These are phyloP conservation scores for Drosophila lini DNA, from an alignment of 1,140 invertebrate species.

Conservation along the genomic window DNA sequence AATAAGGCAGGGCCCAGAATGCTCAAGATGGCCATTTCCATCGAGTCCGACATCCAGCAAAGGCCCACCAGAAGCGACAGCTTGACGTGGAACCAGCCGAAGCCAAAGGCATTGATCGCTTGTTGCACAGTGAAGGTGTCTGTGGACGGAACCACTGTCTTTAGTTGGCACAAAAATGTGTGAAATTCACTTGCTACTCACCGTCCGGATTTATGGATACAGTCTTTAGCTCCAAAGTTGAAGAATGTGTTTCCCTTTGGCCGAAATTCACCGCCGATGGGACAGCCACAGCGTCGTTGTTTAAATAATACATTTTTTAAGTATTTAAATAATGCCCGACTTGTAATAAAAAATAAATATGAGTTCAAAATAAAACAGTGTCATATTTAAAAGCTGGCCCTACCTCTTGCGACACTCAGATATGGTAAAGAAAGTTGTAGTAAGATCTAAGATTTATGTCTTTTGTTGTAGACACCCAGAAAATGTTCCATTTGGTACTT, in stretches of 20 bases:
- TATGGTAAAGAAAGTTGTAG: conserved; percentile 9
- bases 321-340: neutral
- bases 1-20: conserved; percentile 96
- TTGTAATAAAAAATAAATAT: neutral
- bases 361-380: neutral
- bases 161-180: neutral
- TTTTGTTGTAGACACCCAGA: conserved; percentile 14
- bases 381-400: neutral
- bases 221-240: conserved; percentile 91
- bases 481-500: conserved; percentile 4
- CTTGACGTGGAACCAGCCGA: conserved; percentile 98
- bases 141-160: conserved; percentile 67
- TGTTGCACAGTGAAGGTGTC: conserved; percentile 98
- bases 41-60: conserved; percentile 98
- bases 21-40: conserved; percentile 99
- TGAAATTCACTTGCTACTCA: conserved; percentile 80
- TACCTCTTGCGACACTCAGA: conserved; percentile 5
- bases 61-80: conserved; percentile 93
- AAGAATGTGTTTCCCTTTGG: conserved; percentile 33
- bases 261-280: conserved; percentile 26
- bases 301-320: conserved; percentile 33
- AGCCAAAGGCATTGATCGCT: conserved; percentile 97
- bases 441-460: conserved; percentile 3
- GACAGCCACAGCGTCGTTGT: conserved; percentile 32
- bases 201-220: conserved; percentile 93